Evolutionary conservation across 2,797 vertebrate species (phyloP).

Genomic region (Eulemur rubriventer): DNA sequence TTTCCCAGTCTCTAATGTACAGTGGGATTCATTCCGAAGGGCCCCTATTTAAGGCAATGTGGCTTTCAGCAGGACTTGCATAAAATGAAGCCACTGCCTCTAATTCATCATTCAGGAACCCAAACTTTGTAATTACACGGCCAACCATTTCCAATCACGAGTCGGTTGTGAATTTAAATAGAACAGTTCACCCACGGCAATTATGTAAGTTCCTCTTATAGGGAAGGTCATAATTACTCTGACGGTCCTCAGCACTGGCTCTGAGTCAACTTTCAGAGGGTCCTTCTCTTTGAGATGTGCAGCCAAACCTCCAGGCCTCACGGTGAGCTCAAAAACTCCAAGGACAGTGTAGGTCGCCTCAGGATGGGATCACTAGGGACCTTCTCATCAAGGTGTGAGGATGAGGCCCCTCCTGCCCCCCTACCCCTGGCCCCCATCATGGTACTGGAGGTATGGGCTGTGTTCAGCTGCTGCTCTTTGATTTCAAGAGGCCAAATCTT

Average conservation of each 20-base stretch:
- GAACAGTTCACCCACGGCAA: background rate
- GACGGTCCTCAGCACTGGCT: background rate
- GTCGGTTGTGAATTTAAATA: background rate
- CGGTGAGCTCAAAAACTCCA: too few relatives aligned
- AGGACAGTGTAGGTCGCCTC: background rate
- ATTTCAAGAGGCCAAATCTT: background rate
- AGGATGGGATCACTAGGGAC: accelerated
- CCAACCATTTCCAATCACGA: slow-evolving; percentile 11
- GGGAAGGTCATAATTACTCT: background rate
- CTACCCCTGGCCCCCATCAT: accelerated
- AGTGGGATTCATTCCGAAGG: slow-evolving; percentile 26
- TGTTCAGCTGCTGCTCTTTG: background rate
- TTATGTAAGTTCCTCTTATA: background rate
- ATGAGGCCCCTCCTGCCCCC: background rate
- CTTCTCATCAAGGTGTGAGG: background rate
- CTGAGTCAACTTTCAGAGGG: background rate
- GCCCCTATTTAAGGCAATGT: slow-evolving; percentile 32
- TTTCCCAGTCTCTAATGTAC: slow-evolving; percentile 20
- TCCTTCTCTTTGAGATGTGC: background rate
- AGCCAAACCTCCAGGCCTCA: accelerated
- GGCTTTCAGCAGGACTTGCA: slow-evolving; percentile 23
- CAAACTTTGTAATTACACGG: slow-evolving; percentile 30
- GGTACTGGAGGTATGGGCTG: background rate
- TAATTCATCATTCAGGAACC: slow-evolving; percentile 14
- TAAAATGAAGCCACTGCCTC: background rate